Evolutionary conservation across 1,140 invertebrate genomes (phyloP).

Genomic region (Drosophila arizonae): DNA sequence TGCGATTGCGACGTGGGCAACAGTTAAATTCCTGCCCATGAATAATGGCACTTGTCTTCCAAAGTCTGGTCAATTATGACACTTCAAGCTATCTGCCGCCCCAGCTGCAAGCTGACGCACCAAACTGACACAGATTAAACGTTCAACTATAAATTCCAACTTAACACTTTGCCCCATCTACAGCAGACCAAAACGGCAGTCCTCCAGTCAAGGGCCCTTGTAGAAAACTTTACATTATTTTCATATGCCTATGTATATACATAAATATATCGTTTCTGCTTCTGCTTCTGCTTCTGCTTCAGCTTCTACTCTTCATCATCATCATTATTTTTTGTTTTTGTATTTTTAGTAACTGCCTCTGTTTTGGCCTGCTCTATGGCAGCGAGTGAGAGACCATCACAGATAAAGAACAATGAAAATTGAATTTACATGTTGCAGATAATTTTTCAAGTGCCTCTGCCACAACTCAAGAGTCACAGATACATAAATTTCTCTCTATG

Average conservation of each 20-base stretch:
- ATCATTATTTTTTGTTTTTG: slow-evolving; percentile 19
- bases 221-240: slow-evolving; percentile 36
- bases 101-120: slow-evolving; percentile 19
- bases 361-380: slow-evolving; percentile 30
- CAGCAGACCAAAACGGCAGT: slow-evolving; percentile 2
- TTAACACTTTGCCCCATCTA: slow-evolving; percentile 71
- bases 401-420: slow-evolving; percentile 82
- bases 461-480: slow-evolving; percentile 60
- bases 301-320: background rate
- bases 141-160: slow-evolving; percentile 79
- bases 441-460: slow-evolving; percentile 75
- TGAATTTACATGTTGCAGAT: slow-evolving; percentile 82
- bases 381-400: slow-evolving; percentile 46
- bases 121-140: slow-evolving; percentile 78
- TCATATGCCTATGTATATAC: slow-evolving; percentile 17
- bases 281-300: background rate
- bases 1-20: slow-evolving; percentile 59
- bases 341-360: slow-evolving; percentile 77
- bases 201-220: slow-evolving; percentile 52
- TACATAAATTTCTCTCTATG: slow-evolving; percentile 22
- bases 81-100: slow-evolving; percentile 76
- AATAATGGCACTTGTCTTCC: slow-evolving; percentile 80
- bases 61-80: slow-evolving; percentile 82
- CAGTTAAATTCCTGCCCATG: slow-evolving; percentile 60
- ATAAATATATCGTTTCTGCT: too few species aligned